Evolutionary conservation across 2,113 vertebrate species (phyloP).

Genomic region (Zosterops hypoxanthus): DNA sequence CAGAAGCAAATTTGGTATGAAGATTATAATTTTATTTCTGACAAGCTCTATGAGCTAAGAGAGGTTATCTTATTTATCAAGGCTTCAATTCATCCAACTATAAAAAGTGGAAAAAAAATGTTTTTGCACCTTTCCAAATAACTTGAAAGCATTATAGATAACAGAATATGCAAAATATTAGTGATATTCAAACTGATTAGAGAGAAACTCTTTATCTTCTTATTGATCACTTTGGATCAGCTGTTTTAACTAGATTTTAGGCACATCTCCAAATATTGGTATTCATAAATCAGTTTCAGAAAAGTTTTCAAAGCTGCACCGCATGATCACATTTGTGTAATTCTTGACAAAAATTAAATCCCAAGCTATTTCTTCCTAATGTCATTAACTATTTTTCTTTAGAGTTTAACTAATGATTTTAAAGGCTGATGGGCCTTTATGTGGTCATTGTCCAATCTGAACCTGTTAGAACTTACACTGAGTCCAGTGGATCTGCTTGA

Average conservation of each 20-base stretch:
- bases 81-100: neutral
- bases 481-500: neutral
- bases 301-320: neutral
- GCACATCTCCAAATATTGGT: neutral
- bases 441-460: neutral
- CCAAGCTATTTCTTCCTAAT: neutral
- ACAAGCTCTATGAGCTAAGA: neutral
- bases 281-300: neutral
- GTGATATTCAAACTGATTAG: neutral
- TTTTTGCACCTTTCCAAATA: neutral
- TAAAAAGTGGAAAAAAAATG: slow-evolving; percentile 8
- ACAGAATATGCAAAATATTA: neutral
- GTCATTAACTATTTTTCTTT: neutral
- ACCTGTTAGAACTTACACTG: neutral
- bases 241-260: neutral
- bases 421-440: neutral
- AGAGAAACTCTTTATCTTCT: neutral
- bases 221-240: neutral
- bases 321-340: neutral
- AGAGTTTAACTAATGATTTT: neutral
- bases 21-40: neutral
- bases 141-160: neutral
- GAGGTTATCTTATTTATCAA: slow-evolving; percentile 21
- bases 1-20: neutral
- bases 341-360: neutral